Evolutionary conservation across 2,888 invertebrate species (phyloP), one percentile per base, ranked within the genome.

Genomic region (Liposcelis brunnea): DNA sequence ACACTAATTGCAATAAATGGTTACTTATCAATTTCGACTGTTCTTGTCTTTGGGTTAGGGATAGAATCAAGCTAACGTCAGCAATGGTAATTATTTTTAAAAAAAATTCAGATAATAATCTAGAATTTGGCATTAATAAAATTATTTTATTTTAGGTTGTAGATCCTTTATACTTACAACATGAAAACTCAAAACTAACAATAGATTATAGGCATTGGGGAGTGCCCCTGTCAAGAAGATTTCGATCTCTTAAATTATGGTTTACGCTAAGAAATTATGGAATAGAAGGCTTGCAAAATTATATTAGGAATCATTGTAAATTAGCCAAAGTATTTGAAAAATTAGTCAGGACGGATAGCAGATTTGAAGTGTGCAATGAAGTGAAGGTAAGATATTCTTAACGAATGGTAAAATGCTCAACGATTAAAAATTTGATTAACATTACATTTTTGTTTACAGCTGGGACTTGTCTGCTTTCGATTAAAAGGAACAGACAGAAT

Each of bases 1-100:
- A 86, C 59, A 81, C 82, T 8, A 90, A 90, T 59, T 82, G 89
- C 0, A 86, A 86, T 61, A 90, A 90, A 63, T 82, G 86, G 77
- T 65, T 90, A 58, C 65, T 89, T 46, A 80, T 83, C 3, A 83
- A 81, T 60, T 86, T 85, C 53, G 89, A 90, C 59, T 84, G 85
- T 52, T 83, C 86, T 0, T 76, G 81, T 14, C 68, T 90, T 59
- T 90, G 89, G 89, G 85, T 77, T 42, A 72, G 69, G 42, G 80
- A 86, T 58, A 70, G 79, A 34, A 77, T 80, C 56, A 73, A 74
- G 47, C 65, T 90, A 43, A 87, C 86, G 2, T 76, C 78, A 26
- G 87, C 87, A 1, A 19, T 40, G 31, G 45, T 46, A 16, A 47
- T n/a, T n/a, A n/a, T n/a, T n/a, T n/a, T n/a, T n/a, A n/a, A n/a